Base-by-base conservation (phyloP, 2,113 vertebrate genomes). In the Cichladusa arquata region DNA sequence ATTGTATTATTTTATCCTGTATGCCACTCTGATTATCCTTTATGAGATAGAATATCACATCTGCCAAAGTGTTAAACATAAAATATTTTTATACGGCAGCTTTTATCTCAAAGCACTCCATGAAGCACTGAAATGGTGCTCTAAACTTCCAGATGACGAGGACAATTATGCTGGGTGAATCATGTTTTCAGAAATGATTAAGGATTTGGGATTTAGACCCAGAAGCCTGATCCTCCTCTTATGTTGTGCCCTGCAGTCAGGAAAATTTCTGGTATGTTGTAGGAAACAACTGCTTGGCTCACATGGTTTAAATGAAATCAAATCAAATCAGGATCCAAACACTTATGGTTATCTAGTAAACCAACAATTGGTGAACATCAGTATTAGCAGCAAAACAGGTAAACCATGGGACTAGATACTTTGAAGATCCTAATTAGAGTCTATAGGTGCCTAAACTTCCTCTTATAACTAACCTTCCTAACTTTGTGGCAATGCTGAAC, bases 31-130 rank as follows among this genome's bases (percentile, higher is more conserved):
- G 51, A 74, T 89, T 95, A 67, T 77, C 47, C 33, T 61, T 84
- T 89, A 81, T 42, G 78, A 93, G 77, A 56, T 23, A 28, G 45
- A 90, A 83, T 77, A 45, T 71, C 54, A 76, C 91, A 90, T 44
- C 53, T 90, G 80, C 64, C 33, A 34, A 81, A 81, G 58, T 53
- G 56, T 81, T 78, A 54, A 73, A 66, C 38, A 54, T 69, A 31
- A 90, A 87, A 45, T 87, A 67, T 44, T 87, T 78, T 79, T 79
- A 50, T 67, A 33, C 19, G 58, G 17, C 40, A 50, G 40, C 44
- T 86, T 95, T 87, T 56, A 60, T 73, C 77, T 70, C 57, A 76
- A 61, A 89, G 80, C 36, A 29, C 48, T 71, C 36, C 2, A 2
- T 48, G 53, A 69, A 86, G 15, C 45, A 33, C 23, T 50, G 74